These are phyloP conservation scores for Callinectes sapidus DNA, from an alignment of 2,888 invertebrate genomes.

Conservation along the genomic window DNA sequence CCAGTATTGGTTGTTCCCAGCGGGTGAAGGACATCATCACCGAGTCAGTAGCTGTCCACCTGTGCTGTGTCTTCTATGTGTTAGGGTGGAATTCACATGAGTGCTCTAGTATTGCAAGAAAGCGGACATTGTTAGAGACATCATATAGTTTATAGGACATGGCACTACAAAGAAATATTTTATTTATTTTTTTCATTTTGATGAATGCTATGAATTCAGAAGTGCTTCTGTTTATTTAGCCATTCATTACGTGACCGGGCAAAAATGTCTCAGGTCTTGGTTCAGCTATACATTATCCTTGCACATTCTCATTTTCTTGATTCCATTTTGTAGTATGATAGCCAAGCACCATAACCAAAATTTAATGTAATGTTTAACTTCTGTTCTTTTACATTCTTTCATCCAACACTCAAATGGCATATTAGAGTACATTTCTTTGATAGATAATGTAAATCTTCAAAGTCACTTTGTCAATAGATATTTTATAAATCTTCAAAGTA, in stretches of 20 bases:
- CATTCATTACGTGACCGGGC: too few species aligned
- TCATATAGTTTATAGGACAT: too few species aligned
- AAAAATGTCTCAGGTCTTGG: not conserved
- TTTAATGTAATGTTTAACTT: not conserved
- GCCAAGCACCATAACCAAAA: not conserved
- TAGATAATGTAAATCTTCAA: not conserved
- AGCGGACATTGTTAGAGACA: too few species aligned
- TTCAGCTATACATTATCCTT: not conserved
- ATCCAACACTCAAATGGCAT: not conserved
- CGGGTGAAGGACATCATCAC: constrained; percentile 51
- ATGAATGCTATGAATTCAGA: too few species aligned
- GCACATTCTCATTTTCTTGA: not conserved
- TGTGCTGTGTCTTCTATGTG: not conserved
- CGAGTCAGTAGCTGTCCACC: constrained; percentile 22
- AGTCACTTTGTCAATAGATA: too few species aligned
- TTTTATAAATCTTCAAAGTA: not conserved
- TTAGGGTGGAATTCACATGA: too few species aligned
- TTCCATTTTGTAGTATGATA: not conserved
- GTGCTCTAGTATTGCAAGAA: too few species aligned
- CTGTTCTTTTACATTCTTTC: not conserved
- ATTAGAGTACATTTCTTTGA: not conserved
- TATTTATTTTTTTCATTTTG: too few species aligned
- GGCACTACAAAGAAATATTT: too few species aligned
- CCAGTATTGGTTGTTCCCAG: constrained; percentile 66
- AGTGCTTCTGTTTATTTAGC: too few species aligned